A percentile compares a stretch with the other conserved stretches of the same genome.
Evolutionary conservation across 2,888 invertebrate species (phyloP).

Genomic region (Oligia strigilis): DNA sequence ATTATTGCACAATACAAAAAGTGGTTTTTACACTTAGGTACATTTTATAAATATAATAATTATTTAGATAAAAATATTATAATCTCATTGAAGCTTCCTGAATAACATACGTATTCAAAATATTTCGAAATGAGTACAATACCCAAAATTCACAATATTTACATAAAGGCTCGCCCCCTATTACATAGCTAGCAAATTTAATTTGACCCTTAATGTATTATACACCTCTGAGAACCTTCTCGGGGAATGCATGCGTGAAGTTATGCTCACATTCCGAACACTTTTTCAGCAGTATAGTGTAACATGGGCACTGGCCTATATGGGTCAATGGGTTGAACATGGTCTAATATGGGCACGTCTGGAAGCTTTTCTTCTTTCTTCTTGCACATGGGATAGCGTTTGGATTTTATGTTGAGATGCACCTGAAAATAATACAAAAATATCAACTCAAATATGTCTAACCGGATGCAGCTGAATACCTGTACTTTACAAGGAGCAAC

Average conservation of each 20-base stretch:
- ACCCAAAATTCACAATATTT: neutral
- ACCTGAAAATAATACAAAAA: conserved; percentile 72
- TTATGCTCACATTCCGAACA: neutral
- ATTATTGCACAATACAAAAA: conserved; percentile 51
- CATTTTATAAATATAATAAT: neutral
- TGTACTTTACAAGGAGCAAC: no score
- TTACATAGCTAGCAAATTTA: no score
- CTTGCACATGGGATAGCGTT: conserved; percentile 77
- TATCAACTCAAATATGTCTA: neutral
- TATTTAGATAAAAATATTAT: neutral
- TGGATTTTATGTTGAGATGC: conserved; percentile 83
- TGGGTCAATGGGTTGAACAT: conserved; percentile 28
- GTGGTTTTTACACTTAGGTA: conserved; percentile 1
- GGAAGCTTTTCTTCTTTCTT: conserved; percentile 66
- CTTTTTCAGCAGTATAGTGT: conserved; percentile 37
- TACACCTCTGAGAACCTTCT: neutral
- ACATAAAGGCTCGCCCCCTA: neutral
- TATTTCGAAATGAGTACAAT: neutral
- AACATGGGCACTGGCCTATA: conserved; percentile 41
- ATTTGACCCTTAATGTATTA: no score
- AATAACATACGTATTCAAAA: neutral
- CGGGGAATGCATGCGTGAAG: neutral
- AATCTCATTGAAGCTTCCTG: conserved; percentile 14
- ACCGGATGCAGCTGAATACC: no score
- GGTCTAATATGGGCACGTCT: conserved; percentile 31